These are phyloP conservation scores for Eristalis tenax DNA, from an alignment of 2,888 invertebrate species.

Conservation along the genomic window DNA sequence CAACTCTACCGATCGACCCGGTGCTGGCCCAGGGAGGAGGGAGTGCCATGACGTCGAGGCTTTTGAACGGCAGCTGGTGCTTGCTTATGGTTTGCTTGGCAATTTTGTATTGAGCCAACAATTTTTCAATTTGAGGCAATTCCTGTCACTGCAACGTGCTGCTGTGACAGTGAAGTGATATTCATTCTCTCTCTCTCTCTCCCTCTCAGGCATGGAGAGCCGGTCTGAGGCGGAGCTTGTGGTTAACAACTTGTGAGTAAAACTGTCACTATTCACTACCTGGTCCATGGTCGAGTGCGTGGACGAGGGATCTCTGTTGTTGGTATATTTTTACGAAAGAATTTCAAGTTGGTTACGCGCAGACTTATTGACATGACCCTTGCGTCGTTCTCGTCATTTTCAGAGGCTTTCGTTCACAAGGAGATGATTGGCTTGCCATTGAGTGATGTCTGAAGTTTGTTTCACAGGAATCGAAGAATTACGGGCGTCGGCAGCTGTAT, in stretches of 20 bases:
- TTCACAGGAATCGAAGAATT: too few species aligned
- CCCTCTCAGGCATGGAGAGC: not conserved
- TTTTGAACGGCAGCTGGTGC: constrained; percentile 7
- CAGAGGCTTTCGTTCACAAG: too few species aligned
- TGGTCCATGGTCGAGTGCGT: not conserved
- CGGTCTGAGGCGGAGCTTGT: not conserved
- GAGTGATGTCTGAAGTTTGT: too few species aligned
- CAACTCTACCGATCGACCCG: too few species aligned
- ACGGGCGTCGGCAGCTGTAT: too few species aligned
- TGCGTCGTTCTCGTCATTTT: not conserved
- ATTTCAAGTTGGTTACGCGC: too few species aligned
- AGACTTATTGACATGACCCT: not conserved
- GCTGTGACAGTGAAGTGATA: constrained; percentile 23
- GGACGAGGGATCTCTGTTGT: not conserved
- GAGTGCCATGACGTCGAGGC: not conserved
- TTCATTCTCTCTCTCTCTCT: too few species aligned
- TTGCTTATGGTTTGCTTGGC: constrained; percentile 41
- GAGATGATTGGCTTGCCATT: too few species aligned
- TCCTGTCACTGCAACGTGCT: constrained; percentile 42
- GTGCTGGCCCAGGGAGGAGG: not conserved
- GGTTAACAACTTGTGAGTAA: not conserved
- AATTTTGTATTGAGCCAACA: constrained; percentile 49
- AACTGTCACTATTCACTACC: not conserved
- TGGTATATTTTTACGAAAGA: not conserved
- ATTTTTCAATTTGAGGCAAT: constrained; percentile 31